Evolutionary conservation across 2,797 vertebrate species (phyloP), one percentile per base, ranked within the genome.

Genomic region (Enteromius thamalakanensis): DNA sequence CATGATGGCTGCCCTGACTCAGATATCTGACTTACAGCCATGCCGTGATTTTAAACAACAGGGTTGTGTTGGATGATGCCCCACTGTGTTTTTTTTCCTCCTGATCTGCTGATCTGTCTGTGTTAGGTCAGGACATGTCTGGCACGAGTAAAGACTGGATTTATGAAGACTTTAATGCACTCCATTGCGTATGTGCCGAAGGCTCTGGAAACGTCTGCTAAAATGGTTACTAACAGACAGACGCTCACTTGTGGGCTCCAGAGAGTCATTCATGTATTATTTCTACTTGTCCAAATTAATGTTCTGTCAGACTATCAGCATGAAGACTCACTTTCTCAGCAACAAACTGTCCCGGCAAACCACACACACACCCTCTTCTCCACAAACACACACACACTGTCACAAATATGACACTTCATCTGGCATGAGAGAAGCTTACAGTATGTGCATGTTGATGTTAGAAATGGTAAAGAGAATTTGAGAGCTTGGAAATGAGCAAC

Each of bases 141-240:
- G 86, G 88, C 91, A 89, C 87, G 74, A 91, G 91, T 82, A 84
- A 86, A 82, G 74, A 62, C 89, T 83, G 70, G 90, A 95, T 95
- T 95, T 95, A 95, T 93, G 92, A 89, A 79, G 92, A 91, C 83
- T 92, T 94, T 94, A 93, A 92, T 92, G 84, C 90, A 90, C 89
- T 88, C 89, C 79, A 87, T 90, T 92, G 92, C 93, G 91, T 89
- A 87, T 87, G 89, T 72, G 87, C 86, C 81, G 87, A 90, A 87
- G 83, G 72, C 72, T 72, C 29, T 62, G 82, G 89, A 88, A 86
- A 88, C 84, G 90, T 88, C 84, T 83, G 83, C 89, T 87, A 92
- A 88, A 92, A 87, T 90, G 88, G 91, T 91, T 93, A 92, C 88
- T 80, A 88, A 82, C 86, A 88, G 85, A 89, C 88, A 92, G 34